These are phyloP conservation scores for Montipora capitata DNA, from an alignment of 92 coral and sea anemone genomes.

Conservation along the genomic window DNA sequence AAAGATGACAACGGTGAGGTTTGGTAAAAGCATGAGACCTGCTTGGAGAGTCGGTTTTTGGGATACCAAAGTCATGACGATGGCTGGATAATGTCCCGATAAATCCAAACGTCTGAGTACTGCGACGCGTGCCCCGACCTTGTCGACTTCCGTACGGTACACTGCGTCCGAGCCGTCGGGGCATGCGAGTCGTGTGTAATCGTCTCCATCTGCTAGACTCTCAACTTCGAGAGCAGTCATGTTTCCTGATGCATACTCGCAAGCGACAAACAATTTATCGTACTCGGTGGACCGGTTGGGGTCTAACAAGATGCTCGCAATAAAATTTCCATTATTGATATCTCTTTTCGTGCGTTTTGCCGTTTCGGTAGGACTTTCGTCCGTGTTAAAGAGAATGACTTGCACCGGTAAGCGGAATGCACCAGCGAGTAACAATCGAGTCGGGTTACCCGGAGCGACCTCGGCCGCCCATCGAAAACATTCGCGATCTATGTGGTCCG, in stretches of 20 bases:
- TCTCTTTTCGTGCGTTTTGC: neutral
- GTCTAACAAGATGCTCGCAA: neutral
- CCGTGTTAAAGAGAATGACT: conserved; percentile 9
- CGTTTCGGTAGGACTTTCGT: neutral
- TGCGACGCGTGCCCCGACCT: conserved; percentile 8
- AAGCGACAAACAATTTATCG: conserved; percentile 13
- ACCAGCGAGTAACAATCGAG: neutral
- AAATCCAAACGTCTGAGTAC: neutral
- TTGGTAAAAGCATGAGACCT: neutral
- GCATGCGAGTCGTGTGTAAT: conserved; percentile 12
- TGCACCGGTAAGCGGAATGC: conserved; percentile 19
- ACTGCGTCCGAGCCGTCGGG: neutral
- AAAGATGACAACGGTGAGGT: neutral
- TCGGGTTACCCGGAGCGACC: neutral
- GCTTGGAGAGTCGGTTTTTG: neutral
- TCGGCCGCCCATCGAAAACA: conserved; percentile 2
- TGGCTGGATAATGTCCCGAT: neutral
- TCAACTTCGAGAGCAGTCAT: conserved; percentile 5
- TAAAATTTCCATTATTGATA: neutral
- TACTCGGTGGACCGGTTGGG: neutral
- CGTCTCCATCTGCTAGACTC: conserved; percentile 4
- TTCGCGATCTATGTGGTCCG: neutral
- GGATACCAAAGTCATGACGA: neutral
- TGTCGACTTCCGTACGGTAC: conserved; percentile 1
- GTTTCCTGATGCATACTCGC: conserved; percentile 15